phyloP scores from a whole-genome alignment of 2,113 vertebrate species.

The Martes martes region DNA sequence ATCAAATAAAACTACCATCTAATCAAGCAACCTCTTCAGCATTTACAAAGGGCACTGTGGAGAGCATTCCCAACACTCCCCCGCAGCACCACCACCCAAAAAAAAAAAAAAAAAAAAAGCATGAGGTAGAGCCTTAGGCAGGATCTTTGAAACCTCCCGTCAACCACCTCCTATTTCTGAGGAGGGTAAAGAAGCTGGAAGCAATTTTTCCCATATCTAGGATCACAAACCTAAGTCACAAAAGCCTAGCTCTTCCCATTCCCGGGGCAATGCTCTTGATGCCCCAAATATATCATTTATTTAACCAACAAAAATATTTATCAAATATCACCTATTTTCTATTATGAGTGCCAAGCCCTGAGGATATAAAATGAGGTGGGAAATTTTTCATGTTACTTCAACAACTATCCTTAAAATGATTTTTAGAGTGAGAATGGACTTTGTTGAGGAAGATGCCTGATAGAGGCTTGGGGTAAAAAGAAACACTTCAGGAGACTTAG shows the following conservation, averaged over 20 bases:
- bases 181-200: not conserved
- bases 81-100: not conserved
- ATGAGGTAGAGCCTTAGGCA: not conserved
- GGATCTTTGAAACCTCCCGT: not conserved
- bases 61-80: not conserved
- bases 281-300: not conserved
- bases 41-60: not conserved
- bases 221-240: not conserved
- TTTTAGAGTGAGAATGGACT: not conserved
- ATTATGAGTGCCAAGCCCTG: not conserved
- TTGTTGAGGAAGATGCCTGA: not conserved
- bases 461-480: not conserved
- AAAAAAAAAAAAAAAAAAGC: too few species aligned
- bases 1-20: not conserved
- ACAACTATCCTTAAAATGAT: not conserved
- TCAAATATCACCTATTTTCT: not conserved
- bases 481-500: not conserved
- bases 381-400: not conserved
- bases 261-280: not conserved
- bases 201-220: not conserved
- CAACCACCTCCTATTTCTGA: not conserved
- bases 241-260: not conserved
- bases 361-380: not conserved
- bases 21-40: not conserved
- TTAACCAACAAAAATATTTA: not conserved